These are phyloP conservation scores for Pogonomyrmex barbatus DNA, from an alignment of 1,140 invertebrate genomes.

Conservation along the genomic window DNA sequence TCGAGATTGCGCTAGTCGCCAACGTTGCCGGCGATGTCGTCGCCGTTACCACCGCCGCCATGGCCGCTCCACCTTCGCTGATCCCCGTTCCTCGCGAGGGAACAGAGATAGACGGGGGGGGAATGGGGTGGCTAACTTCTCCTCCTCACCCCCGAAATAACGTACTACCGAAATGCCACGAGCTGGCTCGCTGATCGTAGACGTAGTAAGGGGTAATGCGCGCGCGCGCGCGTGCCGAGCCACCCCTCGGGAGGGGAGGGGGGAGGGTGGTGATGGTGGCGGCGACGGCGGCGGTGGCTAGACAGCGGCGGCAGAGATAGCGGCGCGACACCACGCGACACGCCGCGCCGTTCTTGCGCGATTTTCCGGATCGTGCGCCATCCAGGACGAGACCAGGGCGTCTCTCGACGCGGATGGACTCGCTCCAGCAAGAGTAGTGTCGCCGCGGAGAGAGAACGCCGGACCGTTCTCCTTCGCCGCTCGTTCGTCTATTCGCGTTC, in stretches of 20 bases:
- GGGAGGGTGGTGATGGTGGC: background rate
- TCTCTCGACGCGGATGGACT: background rate
- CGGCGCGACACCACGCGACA: constrained; percentile 5
- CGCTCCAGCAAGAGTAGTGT: background rate
- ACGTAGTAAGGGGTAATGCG: constrained; percentile 79
- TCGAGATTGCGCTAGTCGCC: background rate
- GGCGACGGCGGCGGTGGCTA: background rate
- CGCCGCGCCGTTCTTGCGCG: background rate
- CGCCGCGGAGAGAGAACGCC: background rate
- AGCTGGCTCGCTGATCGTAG: constrained; percentile 62
- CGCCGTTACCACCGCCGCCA: background rate
- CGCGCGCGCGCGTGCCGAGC: constrained; percentile 65
- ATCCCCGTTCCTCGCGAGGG: background rate
- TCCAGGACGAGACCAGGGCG: background rate
- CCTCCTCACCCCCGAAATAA: background rate
- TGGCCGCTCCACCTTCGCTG: constrained; percentile 1
- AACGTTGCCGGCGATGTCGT: background rate
- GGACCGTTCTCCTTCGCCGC: background rate
- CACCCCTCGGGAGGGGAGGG: background rate
- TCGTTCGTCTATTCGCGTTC: constrained; percentile 29
- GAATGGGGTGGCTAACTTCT: background rate
- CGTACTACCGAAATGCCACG: constrained; percentile 44
- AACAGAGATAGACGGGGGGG: background rate
- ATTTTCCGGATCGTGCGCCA: constrained; percentile 35
- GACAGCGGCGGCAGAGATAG: constrained; percentile 9